Percentiles rank a stretch among this genome's conserved stretches.
phyloP scores from a whole-genome alignment of 2,797 vertebrate genomes.

The Lacerta agilis region DNA sequence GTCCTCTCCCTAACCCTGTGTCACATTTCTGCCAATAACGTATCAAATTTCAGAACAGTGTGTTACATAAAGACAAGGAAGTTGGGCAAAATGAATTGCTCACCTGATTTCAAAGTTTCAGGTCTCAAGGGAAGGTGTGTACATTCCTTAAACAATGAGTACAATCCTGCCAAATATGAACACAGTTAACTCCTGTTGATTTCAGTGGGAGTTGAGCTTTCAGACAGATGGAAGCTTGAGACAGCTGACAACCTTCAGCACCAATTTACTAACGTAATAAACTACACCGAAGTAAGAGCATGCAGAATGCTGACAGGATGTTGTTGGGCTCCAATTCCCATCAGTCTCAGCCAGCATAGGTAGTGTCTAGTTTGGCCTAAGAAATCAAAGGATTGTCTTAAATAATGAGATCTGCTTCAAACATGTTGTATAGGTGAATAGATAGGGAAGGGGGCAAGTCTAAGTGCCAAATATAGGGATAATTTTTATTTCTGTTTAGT shows the following conservation, averaged over 20 bases:
- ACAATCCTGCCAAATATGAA: not conserved
- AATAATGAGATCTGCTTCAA: not conserved
- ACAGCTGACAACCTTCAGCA: not conserved
- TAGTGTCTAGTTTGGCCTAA: no score
- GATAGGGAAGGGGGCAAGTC: not conserved
- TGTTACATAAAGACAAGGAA: slow-evolving; percentile 19
- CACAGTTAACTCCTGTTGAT: not conserved
- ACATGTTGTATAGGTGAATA: not conserved
- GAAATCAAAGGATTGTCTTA: not conserved
- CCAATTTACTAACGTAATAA: not conserved
- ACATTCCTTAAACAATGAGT: not conserved
- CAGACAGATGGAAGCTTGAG: not conserved
- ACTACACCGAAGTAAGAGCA: not conserved
- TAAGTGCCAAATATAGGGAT: not conserved
- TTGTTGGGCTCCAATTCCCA: no score
- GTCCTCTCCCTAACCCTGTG: not conserved
- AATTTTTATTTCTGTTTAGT: slow-evolving; percentile 4
- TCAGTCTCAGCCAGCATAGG: no score
- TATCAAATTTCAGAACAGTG: slow-evolving; percentile 12
- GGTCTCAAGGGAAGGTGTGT: not conserved
- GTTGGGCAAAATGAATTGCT: slow-evolving; percentile 23
- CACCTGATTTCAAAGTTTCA: slow-evolving; percentile 34
- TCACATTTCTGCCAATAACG: slow-evolving; percentile 21
- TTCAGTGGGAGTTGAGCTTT: not conserved
- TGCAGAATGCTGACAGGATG: not conserved